These are phyloP conservation scores for Oppia nitens DNA, from an alignment of 1,140 invertebrate genomes.

Conservation along the genomic window DNA sequence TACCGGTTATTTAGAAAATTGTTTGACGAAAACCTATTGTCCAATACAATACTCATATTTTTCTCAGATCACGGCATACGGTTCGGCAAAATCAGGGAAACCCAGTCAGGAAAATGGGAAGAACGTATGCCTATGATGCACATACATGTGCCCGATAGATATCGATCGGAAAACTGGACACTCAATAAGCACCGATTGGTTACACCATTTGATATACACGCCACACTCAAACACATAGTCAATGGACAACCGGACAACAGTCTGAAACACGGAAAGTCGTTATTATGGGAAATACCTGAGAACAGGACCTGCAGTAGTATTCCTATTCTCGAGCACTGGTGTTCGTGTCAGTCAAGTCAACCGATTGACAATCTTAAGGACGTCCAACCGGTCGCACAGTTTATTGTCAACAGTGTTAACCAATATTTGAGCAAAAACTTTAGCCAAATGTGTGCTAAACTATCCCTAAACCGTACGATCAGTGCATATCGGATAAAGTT, in stretches of 20 bases:
- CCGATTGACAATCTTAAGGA: slow-evolving; percentile 8
- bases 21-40: slow-evolving; percentile 16
- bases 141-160: slow-evolving; percentile 14
- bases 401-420: slow-evolving; percentile 18
- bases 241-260: background rate
- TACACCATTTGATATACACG: slow-evolving; percentile 20
- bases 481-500: background rate
- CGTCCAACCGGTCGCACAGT: slow-evolving; percentile 7
- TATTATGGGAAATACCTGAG: slow-evolving; percentile 30
- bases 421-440: slow-evolving; percentile 3
- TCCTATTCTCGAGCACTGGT: slow-evolving; percentile 84
- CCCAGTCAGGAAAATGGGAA: slow-evolving; percentile 19
- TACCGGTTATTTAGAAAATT: slow-evolving; percentile 23
- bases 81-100: slow-evolving; percentile 19
- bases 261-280: background rate
- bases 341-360: slow-evolving; percentile 31
- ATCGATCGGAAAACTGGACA: slow-evolving; percentile 27
- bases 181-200: slow-evolving; percentile 19
- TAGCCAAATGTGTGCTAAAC: background rate
- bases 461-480: background rate
- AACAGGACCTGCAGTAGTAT: slow-evolving; percentile 67
- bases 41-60: slow-evolving; percentile 24
- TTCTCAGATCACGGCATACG: slow-evolving; percentile 25
- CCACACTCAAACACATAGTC: slow-evolving; percentile 18
- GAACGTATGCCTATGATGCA: slow-evolving; percentile 22